These are phyloP conservation scores for Mnemiopsis leidyi DNA, from an alignment of 37 sponge, comb jelly and placozoan species.

Conservation along the genomic window DNA sequence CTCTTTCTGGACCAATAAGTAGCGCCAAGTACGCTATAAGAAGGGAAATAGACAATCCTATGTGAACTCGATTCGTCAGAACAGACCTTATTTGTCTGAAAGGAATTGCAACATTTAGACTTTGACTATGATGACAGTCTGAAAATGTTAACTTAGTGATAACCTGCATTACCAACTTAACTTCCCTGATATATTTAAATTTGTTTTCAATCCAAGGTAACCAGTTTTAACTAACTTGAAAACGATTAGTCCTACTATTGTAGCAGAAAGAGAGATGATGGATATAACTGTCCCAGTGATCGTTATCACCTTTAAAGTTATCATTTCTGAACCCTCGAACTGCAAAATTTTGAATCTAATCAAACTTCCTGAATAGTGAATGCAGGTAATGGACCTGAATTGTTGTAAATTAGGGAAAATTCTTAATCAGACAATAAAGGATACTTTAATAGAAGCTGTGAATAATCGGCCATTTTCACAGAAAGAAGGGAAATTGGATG, in stretches of 20 bases:
- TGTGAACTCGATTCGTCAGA: slow-evolving; percentile 42
- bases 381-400: too few relatives aligned
- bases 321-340: not conserved
- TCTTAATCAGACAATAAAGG: too few relatives aligned
- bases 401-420: too few relatives aligned
- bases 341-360: too few relatives aligned
- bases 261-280: not conserved
- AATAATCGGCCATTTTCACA: too few relatives aligned
- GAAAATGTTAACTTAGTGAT: too few relatives aligned
- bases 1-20: not conserved
- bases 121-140: not conserved
- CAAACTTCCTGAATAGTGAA: too few relatives aligned
- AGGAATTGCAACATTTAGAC: not conserved
- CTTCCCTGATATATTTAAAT: too few relatives aligned
- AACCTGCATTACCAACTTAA: too few relatives aligned
- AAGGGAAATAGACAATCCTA: slow-evolving; percentile 3
- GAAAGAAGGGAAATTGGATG: too few relatives aligned
- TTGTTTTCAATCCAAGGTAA: too few relatives aligned
- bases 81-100: slow-evolving; percentile 25
- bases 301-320: not conserved
- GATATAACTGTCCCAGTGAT: not conserved
- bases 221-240: slow-evolving; percentile 43
- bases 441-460: too few relatives aligned
- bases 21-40: not conserved
- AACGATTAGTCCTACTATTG: not conserved